phyloP scores from a whole-genome alignment of 2,888 invertebrate species.

The Orthonychiurus folsomi region DNA sequence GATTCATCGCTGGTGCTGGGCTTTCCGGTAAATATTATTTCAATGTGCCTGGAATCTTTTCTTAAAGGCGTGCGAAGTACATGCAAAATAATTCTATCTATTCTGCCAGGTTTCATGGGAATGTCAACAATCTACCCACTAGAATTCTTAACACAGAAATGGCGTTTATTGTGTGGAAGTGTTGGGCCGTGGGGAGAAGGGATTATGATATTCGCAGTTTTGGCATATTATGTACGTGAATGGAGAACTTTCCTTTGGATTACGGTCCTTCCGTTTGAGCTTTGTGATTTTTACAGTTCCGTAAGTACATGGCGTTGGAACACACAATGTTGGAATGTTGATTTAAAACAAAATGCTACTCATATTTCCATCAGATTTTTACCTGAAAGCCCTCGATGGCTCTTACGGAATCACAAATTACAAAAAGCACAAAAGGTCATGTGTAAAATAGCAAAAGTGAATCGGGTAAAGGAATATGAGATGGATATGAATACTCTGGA shows the following conservation, averaged over 20 bases:
- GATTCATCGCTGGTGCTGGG: slow-evolving; percentile 30
- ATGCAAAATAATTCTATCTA: too few species aligned
- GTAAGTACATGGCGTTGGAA: too few species aligned
- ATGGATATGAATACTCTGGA: slow-evolving; percentile 13
- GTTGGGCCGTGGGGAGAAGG: slow-evolving; percentile 35
- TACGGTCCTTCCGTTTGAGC: slow-evolving; percentile 25
- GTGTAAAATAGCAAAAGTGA: slow-evolving; percentile 7
- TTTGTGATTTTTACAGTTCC: slow-evolving; percentile 20
- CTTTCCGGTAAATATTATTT: slow-evolving; percentile 18
- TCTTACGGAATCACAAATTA: slow-evolving; percentile 20
- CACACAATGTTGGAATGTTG: not conserved
- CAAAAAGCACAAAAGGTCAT: slow-evolving; percentile 19
- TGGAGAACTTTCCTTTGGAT: slow-evolving; percentile 28
- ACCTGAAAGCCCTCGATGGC: slow-evolving; percentile 35
- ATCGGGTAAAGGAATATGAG: not conserved
- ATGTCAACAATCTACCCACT: slow-evolving; percentile 32
- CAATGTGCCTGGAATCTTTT: not conserved
- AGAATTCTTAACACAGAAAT: slow-evolving; percentile 34
- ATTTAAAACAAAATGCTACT: too few species aligned
- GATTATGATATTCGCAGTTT: slow-evolving; percentile 24
- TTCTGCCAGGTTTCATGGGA: slow-evolving; percentile 28
- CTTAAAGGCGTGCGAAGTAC: too few species aligned
- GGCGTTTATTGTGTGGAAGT: slow-evolving; percentile 25
- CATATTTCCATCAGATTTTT: slow-evolving; percentile 21
- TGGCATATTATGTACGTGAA: slow-evolving; percentile 20